Conservation (phyloP, 2,797 vertebrate species). For the Ceryle rudis region DNA sequence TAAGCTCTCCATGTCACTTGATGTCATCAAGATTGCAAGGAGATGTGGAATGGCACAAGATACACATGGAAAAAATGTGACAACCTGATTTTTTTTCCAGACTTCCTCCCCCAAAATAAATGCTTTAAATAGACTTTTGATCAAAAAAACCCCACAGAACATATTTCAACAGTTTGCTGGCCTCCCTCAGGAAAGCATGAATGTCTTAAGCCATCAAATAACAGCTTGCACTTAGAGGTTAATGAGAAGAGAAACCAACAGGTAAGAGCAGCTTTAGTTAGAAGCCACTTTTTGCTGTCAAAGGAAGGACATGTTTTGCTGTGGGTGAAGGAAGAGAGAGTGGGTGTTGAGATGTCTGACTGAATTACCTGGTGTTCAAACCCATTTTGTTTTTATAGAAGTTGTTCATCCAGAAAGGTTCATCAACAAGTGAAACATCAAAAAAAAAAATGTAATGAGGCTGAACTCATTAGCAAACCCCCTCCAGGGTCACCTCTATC, state of each 20-base stretch:
- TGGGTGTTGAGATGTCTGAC: not conserved
- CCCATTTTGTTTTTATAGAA: not conserved
- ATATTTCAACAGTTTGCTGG: conserved; percentile 1
- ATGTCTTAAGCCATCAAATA: conserved; percentile 6
- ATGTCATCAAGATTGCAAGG: conserved; percentile 6
- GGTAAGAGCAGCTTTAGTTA: not conserved
- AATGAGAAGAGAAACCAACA: not conserved
- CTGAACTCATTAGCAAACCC: not conserved
- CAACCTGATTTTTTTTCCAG: not conserved
- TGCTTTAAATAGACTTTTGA: not conserved
- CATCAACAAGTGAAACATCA: conserved; percentile 3
- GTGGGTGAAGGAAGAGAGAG: conserved; percentile 1
- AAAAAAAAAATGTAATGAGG: not conserved
- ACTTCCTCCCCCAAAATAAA: not conserved
- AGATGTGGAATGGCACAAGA: conserved; percentile 23
- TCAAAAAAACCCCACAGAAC: not conserved
- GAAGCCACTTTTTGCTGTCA: not conserved
- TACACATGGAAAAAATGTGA: conserved; percentile 5
- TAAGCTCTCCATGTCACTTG: not conserved
- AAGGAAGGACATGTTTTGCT: not conserved
- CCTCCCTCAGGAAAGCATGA: not conserved
- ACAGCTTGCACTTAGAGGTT: not conserved
- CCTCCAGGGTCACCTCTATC: not conserved
- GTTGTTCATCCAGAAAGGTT: conserved; percentile 27
- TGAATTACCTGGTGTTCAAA: not conserved